Evolutionary conservation across 2,888 invertebrate genomes (phyloP), one percentile per base, ranked within the genome.

Genomic region (Xestia rhomboidea): DNA sequence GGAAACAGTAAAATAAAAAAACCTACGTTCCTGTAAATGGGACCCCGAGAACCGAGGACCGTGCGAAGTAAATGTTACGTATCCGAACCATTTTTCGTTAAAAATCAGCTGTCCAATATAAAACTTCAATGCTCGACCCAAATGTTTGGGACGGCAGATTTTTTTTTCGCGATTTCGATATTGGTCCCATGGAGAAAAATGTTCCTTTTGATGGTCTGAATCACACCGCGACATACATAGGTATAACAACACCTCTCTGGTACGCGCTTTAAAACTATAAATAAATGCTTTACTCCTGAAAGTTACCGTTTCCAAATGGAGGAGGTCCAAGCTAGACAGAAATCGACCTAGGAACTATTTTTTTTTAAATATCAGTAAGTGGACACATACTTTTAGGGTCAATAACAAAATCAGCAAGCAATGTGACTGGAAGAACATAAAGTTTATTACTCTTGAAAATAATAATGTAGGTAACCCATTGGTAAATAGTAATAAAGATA

Each of bases 391-490:
- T 6, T 30, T 27, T 27, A 41, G 30, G 21, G n/a, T 2, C 38
- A 49, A n/a, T 60, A 41, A 41, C n/a, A 49, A 57, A 41, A 67
- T 66, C n/a, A 41, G 15, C 4, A 67, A 79, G 2, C 15, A 24
- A 54, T 34, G 18, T 10, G 34, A 41, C 34, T 24, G 6, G 68
- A 76, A 30, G 30, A 68, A 82, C 67, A 27, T 76, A 68, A 34
- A 68, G 68, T 79, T 79, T 79, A 79, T 57, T 79, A 54, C 3
- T 49, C 46, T 67, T 64, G 2, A 75, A 66, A 51, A 68, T 18
- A 54, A 41, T 68, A 41, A 46, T 51, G 7, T 57, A 49, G 5
- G 44, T 68, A 77, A n/a, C 21, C n/a, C n/a, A 64, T 77, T 41
- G 15, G 18, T 46, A 67, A 64, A 67, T 54, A 15, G 11, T 57